Evolutionary conservation across 1,140 invertebrate genomes (phyloP).

Genomic region (Notospermus geniculatus): DNA sequence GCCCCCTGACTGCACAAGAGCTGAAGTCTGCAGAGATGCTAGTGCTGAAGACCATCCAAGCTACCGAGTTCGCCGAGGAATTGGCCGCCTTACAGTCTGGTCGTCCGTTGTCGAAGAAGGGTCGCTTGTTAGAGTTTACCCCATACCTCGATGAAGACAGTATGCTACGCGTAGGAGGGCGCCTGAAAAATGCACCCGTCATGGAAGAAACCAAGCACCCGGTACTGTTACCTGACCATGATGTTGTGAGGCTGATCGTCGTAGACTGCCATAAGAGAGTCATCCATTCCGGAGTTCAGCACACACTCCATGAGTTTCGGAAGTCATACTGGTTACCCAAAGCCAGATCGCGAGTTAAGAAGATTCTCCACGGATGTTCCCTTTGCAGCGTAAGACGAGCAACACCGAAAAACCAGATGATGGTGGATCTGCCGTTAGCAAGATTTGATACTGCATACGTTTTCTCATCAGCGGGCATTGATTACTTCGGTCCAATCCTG

Average conservation of each 20-base stretch:
- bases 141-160: constrained; percentile 10
- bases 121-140: constrained; percentile 1
- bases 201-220: constrained; percentile 7
- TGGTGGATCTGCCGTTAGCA: constrained; percentile 10
- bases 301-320: constrained; percentile 19
- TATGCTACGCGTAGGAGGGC: constrained; percentile 9
- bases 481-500: constrained; percentile 29
- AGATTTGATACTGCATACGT: constrained; percentile 15
- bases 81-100: neutral
- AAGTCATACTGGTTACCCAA: constrained; percentile 15
- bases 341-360: neutral
- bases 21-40: neutral
- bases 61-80: neutral
- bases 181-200: neutral
- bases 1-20: neutral
- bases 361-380: neutral
- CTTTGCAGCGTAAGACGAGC: neutral
- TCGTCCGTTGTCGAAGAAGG: neutral
- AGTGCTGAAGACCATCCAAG: neutral
- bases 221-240: constrained; percentile 6
- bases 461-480: constrained; percentile 25
- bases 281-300: no score
- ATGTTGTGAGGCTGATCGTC: constrained; percentile 14
- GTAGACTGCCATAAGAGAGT: constrained; percentile 15
- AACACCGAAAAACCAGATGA: neutral